Evolutionary conservation across 2,113 vertebrate genomes (phyloP), one percentile per base, ranked within the genome.

Genomic region (Chaetorhynchus papuensis): DNA sequence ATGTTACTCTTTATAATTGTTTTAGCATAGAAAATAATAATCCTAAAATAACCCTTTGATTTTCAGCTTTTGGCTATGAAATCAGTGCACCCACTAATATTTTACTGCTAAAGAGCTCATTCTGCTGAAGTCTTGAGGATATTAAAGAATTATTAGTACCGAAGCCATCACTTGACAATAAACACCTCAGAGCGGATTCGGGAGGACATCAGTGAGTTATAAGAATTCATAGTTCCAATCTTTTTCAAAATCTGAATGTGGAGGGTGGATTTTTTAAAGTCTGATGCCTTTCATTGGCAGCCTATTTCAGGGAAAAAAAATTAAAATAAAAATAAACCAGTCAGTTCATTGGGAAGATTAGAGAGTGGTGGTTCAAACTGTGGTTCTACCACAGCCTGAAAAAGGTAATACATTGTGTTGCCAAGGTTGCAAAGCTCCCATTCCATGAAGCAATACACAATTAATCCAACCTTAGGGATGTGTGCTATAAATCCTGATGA

Each of bases 401-500:
- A 76, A 84, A 79, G 28, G 19, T 41, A 76, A 39, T 88, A 90
- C 15, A 60, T 88, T n/a, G 6, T 18, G 8, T 35, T 42, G 42
- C n/a, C 33, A 37, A 50, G 77, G 63, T 63, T 85, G 75, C 65
- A 81, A 79, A 80, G 22, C 45, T 92, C 45, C 33, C 45, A 37
- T 94, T 81, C 72, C 60, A 75, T 5, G 8, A 71, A 74, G 60
- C 20, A 44, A 49, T 72, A 71, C 35, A 61, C 30, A 89, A 78
- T 91, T 83, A 95, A 76, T 63, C 70, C 52, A 50, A 9, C 42
- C 52, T 91, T 87, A 74, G 90, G 45, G 56, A 53, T 74, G 22
- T 72, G n/a, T 81, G 49, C 50, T 95, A 6, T 87, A 97, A 96
- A 94, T 96, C 49, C 68, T 60, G 65, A 54, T 69, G 77, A 92